Base-by-base conservation (phyloP, 2,113 vertebrate species). In the Apistogramma diplotaenia region DNA sequence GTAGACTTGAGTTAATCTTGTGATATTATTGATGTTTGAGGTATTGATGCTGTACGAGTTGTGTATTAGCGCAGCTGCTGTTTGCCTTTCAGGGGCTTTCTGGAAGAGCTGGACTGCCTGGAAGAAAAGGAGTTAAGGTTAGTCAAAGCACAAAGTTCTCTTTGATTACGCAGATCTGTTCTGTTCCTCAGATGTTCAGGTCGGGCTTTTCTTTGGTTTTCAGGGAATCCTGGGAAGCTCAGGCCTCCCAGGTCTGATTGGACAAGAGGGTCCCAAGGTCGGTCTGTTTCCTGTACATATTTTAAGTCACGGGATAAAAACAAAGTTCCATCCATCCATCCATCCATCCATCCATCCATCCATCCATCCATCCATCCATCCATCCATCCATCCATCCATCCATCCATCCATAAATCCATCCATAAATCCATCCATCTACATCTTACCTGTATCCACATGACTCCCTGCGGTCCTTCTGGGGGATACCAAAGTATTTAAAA, bases 241-340 rank as follows among this genome's bases (percentile, higher is more conserved):
- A 7, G 94, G 94, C 59, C 92, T 95, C 31, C 94, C 94, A 7
- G 94, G 94, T 81, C 86, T 95, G 78, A 94, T 95, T 56, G 94
- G 94, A 55, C 89, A 58, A 71, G 91, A 93, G 11, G 94, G 94
- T 25, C 85, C 65, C 0, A 94, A 93, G 93, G 94, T 95, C 11
- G 80, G 85, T 87, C n/a, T 23, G 43, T 40, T 23, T 31, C 31
- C 21, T 13, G 49, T 53, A 3, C 19, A 0, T 67, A 23, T 35
- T 72, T 51, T 25, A 55, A 35, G 51, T 37, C 51, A 73, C 51
- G 49, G 65, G 16, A 13, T 70, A 49, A 70, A 70, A 29, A 25
- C 25, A 70, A 29, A 70, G 43, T 70, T 51, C 25, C n/a, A n/a
- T n/a, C n/a, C n/a, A n/a, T n/a, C n/a, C n/a, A n/a, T n/a, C 13